Evolutionary conservation across 30 jellyfish, hydroid and myxozoan genomes (phyloP).

Genomic region (Aurelia aurita complex sp. Pacific): DNA sequence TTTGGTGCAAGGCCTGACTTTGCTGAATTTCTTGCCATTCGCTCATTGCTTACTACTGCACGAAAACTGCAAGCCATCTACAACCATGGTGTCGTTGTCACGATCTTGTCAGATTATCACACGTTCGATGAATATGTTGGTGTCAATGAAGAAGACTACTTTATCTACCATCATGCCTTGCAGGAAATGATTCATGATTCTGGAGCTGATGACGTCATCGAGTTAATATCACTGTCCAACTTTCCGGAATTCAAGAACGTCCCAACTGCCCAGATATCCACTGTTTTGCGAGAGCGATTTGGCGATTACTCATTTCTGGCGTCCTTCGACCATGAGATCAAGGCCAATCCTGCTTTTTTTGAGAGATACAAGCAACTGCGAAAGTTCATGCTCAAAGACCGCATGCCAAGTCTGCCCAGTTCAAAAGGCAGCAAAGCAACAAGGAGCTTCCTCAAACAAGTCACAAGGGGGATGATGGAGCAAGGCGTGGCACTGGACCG

Average conservation of each 20-base stretch:
- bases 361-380: slow-evolving; percentile 28
- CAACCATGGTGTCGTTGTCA: slow-evolving; percentile 30
- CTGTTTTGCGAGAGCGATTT: background rate
- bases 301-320: slow-evolving; percentile 22
- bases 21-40: slow-evolving; percentile 47
- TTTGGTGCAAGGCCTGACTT: slow-evolving; percentile 44
- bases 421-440: slow-evolving; percentile 22
- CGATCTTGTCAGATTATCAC: slow-evolving; percentile 60
- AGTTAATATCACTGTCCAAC: slow-evolving; percentile 28
- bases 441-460: slow-evolving; percentile 14
- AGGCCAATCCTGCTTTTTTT: slow-evolving; percentile 7
- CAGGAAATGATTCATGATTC: slow-evolving; percentile 14
- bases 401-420: slow-evolving; percentile 15
- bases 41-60: slow-evolving; percentile 23
- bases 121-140: slow-evolving; percentile 59
- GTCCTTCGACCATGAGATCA: slow-evolving; percentile 8
- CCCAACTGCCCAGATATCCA: slow-evolving; percentile 7
- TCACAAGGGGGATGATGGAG: slow-evolving; percentile 64
- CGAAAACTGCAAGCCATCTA: slow-evolving; percentile 61
- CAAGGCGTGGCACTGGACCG: slow-evolving; percentile 71
- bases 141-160: slow-evolving; percentile 48
- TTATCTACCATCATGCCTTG: slow-evolving; percentile 29
- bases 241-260: slow-evolving; percentile 41
- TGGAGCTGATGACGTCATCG: slow-evolving; percentile 60
- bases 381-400: slow-evolving; percentile 49